Percentiles rank a stretch among this genome's conserved stretches.
phyloP scores from a whole-genome alignment of 2,797 vertebrate genomes.

The Rhinogobio ventralis region DNA sequence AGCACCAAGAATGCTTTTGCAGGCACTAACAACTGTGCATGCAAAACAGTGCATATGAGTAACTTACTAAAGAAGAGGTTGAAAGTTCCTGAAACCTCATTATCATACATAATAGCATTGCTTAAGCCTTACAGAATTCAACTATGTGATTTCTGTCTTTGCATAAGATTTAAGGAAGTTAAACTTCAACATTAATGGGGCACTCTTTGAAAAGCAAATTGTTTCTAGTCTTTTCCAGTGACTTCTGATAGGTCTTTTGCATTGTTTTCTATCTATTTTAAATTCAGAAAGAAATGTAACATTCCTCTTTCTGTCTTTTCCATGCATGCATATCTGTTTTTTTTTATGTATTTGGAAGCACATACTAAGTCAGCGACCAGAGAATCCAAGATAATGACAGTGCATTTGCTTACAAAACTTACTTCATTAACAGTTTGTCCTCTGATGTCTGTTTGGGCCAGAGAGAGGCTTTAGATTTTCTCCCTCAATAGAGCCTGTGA shows the following conservation, averaged over 20 bases:
- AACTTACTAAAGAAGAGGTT: conserved; percentile 10
- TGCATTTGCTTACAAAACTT: conserved; percentile 62
- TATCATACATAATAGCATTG: background rate
- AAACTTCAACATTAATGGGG: background rate
- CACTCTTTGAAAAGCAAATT: background rate
- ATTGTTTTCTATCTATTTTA: background rate
- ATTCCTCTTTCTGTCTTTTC: background rate
- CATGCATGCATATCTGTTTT: background rate
- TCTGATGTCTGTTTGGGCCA: conserved; percentile 60
- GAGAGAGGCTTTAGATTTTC: conserved; percentile 80
- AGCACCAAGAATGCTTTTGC: conserved; percentile 49
- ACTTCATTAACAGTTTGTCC: conserved; percentile 69
- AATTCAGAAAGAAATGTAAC: background rate
- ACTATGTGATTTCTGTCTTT: background rate
- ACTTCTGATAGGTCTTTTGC: background rate
- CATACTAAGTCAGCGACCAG: background rate
- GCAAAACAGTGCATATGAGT: conserved; percentile 40
- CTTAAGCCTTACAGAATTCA: background rate
- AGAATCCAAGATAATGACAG: conserved; percentile 40
- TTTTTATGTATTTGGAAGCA: background rate
- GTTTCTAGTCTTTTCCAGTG: background rate
- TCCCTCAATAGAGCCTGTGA: conserved; percentile 82
- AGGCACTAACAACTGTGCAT: conserved; percentile 48
- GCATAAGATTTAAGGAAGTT: background rate
- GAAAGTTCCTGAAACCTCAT: background rate